Percentiles rank a stretch among this genome's conserved stretches.
Evolutionary conservation across 2,888 invertebrate species (phyloP).

Genomic region (Eristalinus sepulchralis): DNA sequence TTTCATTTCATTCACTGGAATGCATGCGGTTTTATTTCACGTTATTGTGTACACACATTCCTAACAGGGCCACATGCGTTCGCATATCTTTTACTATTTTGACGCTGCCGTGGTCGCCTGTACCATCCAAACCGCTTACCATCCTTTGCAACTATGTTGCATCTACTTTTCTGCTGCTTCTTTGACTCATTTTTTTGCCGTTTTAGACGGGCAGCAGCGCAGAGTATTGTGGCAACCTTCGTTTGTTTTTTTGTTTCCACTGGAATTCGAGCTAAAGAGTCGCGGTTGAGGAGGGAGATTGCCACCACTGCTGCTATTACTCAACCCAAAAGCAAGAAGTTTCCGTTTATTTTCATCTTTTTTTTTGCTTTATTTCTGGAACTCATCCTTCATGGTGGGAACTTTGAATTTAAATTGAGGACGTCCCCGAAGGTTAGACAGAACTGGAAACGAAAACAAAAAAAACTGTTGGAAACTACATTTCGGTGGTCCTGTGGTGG

Average conservation of each 20-base stretch:
- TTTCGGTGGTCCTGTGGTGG: constrained; percentile 14
- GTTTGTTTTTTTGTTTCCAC: not conserved
- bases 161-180: not conserved
- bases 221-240: constrained; percentile 22
- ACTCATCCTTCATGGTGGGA: constrained; percentile 41
- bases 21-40: constrained; percentile 14
- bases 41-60: not conserved
- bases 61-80: not conserved
- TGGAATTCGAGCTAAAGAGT: constrained; percentile 46
- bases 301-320: constrained; percentile 38
- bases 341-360: constrained; percentile 24
- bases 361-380: not conserved
- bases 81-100: not conserved
- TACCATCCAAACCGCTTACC: not conserved
- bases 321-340: constrained; percentile 58
- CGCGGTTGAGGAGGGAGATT: constrained; percentile 32
- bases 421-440: constrained; percentile 68
- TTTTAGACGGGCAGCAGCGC: not conserved
- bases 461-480: constrained; percentile 28
- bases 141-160: constrained; percentile 12
- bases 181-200: not conserved
- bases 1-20: constrained; percentile 14
- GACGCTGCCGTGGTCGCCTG: not conserved
- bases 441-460: constrained; percentile 38
- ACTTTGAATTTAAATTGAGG: constrained; percentile 67